Conservation (phyloP, 2,888 invertebrate species). For the Xylota segnis region DNA sequence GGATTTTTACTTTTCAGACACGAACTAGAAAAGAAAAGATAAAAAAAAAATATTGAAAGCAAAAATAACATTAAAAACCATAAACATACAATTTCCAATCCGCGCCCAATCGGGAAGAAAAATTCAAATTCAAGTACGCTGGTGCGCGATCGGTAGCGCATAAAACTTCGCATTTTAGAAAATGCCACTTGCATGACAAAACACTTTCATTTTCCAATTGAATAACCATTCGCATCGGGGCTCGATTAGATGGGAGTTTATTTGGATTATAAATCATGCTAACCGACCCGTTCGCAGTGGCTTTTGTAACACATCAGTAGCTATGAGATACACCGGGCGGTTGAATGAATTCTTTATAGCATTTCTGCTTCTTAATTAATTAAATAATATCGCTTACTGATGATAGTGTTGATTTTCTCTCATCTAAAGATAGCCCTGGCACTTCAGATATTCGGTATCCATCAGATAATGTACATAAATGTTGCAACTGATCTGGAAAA, state of each 20-base stretch:
- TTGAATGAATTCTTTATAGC: constrained; percentile 29
- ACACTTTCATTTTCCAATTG: constrained; percentile 72
- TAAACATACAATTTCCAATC: constrained; percentile 24
- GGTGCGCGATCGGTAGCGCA: constrained; percentile 65
- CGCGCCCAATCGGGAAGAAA: constrained; percentile 36
- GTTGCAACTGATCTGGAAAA: constrained; percentile 5
- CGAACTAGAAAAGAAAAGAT: constrained; percentile 5
- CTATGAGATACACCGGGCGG: constrained; percentile 2
- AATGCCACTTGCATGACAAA: constrained; percentile 73
- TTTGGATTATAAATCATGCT: constrained; percentile 40
- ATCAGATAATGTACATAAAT: neutral
- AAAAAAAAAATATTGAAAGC: constrained; percentile 2
- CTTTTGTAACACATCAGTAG: constrained; percentile 39
- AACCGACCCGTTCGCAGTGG: constrained; percentile 33
- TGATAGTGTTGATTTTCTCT: neutral
- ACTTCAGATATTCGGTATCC: neutral
- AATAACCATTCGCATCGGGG: constrained; percentile 44
- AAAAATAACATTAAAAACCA: constrained; percentile 22
- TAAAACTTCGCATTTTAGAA: constrained; percentile 52
- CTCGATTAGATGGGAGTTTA: constrained; percentile 16
- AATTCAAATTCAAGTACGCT: constrained; percentile 48
- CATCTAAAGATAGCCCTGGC: neutral
- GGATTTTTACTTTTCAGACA: constrained; percentile 3
- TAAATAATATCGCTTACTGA: constrained; percentile 1
- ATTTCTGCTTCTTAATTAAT: neutral